Evolutionary conservation across 2,797 vertebrate species (phyloP), one percentile per base, ranked within the genome.

Genomic region (Falco berigora): DNA sequence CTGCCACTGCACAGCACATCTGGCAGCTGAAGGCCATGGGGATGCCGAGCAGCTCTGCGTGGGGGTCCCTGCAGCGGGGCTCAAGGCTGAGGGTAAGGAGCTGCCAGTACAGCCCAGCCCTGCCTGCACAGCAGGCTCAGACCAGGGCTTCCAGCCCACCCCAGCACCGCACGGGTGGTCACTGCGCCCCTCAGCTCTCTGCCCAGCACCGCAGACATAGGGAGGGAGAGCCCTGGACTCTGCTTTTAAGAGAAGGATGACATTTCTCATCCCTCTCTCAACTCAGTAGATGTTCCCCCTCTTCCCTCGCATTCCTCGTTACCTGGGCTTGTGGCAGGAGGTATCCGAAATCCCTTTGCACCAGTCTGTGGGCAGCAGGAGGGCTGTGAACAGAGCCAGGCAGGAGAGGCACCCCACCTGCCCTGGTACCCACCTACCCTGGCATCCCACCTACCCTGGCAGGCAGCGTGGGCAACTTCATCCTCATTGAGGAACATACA

Each of bases 221-320:
- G 0, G 3, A 8, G 46, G 12, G 20, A 63, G 4, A 49, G 40
- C 40, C 30, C 42, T 10, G 61, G n/a, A 9, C 18, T 28, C 61
- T 30, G 53, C 40, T 53, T 25, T 16, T 24, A 17, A 5, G 19
- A n/a, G 5, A 4, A 64, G 21, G 18, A 68, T 0, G 5, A 38
- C 0, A 1, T 19, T 87, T 14, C 64, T 44, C 61, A 56, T 7
- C n/a, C 18, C 13, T 24, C 25, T 55, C 38, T 24, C 62, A 34
- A 17, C 20, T 30, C 25, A 5, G 10, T 2, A 47, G 53, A 14
- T 14, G 1, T 23, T n/a, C 42, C 19, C 3, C 21, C 28, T 17
- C 15, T 66, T 38, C 32, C 38, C 40, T 74, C 1, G 0, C 12
- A 4, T 9, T 23, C 73, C 47, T 17, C 25, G 1, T 19, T 17